Evolutionary conservation across 2,888 invertebrate species (phyloP).

Genomic region (Phortica magna): DNA sequence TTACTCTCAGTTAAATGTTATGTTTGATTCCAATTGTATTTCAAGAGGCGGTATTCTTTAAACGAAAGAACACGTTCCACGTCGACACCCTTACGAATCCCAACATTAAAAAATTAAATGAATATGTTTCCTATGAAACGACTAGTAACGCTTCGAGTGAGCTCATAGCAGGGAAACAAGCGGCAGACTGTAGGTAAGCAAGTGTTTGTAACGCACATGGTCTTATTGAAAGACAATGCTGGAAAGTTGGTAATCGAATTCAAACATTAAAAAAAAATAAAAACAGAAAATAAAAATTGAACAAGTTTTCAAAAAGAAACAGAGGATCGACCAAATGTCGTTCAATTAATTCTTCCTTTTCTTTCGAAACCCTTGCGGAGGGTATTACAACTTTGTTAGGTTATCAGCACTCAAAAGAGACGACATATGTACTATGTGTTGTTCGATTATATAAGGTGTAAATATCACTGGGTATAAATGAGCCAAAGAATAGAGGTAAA

Average conservation of each 20-base stretch:
- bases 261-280: slow-evolving; percentile 37
- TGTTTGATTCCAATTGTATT: no score
- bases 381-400: no score
- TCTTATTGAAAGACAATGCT: slow-evolving; percentile 57
- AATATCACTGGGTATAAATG: no score
- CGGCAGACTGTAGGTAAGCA: slow-evolving; percentile 17
- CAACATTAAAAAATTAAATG: slow-evolving; percentile 45
- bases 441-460: no score
- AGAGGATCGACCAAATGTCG: not conserved
- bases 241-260: slow-evolving; percentile 36
- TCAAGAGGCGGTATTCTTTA: slow-evolving; percentile 11
- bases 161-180: slow-evolving; percentile 20
- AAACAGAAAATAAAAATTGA: not conserved
- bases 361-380: no score
- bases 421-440: no score
- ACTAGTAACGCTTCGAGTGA: slow-evolving; percentile 63
- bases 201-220: slow-evolving; percentile 69
- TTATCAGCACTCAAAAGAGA: no score
- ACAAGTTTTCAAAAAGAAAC: slow-evolving; percentile 3
- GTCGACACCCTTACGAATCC: not conserved
- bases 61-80: slow-evolving; percentile 10
- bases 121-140: slow-evolving; percentile 66
- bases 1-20: no score
- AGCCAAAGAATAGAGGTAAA: no score
- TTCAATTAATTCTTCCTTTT: not conserved